Conservation (phyloP, 1,140 invertebrate genomes). For the Drosophila equinoxialis region DNA sequence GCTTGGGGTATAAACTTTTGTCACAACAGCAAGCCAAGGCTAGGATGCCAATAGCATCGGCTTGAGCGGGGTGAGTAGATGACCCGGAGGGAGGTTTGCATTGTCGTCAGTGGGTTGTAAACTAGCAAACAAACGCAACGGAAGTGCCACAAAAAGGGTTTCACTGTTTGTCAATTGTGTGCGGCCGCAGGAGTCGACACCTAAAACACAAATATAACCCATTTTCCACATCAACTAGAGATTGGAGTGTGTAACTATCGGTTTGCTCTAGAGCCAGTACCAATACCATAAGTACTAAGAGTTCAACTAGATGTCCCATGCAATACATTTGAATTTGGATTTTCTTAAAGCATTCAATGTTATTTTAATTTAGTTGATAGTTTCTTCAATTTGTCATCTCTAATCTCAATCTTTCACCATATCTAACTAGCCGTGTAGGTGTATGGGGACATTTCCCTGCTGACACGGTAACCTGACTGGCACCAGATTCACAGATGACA, state of each 20-base stretch:
- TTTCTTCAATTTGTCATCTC: neutral
- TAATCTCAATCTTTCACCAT: neutral
- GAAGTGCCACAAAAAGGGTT: constrained; percentile 80
- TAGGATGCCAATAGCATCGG: neutral
- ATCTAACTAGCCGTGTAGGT: neutral
- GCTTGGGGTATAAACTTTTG: constrained; percentile 77
- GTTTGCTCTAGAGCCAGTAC: too few species aligned
- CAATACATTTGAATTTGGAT: too few species aligned
- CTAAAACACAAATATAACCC: constrained; percentile 46
- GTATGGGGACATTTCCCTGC: constrained; percentile 40
- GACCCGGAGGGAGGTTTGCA: neutral
- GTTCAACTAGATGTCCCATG: too few species aligned
- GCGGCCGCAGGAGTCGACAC: constrained; percentile 65
- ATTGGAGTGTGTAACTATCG: neutral
- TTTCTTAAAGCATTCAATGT: too few species aligned
- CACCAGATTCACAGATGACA: constrained; percentile 11
- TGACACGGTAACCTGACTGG: constrained; percentile 50
- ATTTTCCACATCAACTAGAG: constrained; percentile 26
- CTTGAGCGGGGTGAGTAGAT: constrained; percentile 6
- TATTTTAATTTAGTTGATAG: too few species aligned
- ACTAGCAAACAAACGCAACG: constrained; percentile 77
- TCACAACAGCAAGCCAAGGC: constrained; percentile 44
- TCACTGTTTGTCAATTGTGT: constrained; percentile 79
- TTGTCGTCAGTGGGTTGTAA: constrained; percentile 54
- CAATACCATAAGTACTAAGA: too few species aligned